Base-by-base conservation (phyloP, 1,140 invertebrate genomes). In the Euwallacea fornicatus region DNA sequence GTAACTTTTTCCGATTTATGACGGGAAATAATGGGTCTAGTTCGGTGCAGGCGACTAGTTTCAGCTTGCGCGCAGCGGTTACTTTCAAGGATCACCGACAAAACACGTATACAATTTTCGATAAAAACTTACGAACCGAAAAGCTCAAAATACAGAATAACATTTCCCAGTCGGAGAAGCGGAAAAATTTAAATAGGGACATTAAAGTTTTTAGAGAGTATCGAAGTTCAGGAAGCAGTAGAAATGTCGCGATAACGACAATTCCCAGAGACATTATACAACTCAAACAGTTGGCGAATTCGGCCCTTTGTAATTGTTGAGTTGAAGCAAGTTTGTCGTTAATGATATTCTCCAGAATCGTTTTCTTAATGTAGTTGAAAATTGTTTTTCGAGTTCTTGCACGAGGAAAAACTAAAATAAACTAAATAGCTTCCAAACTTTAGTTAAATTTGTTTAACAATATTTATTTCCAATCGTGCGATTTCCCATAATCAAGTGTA, bases 171-270 rank as follows among this genome's bases (percentile, higher is more conserved):
- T 13, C 9, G 46, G 46, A 10, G 13, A 50, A 50, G 46, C 46
- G 46, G 6, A 50, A 50, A 50, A 10, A 11, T 50, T 50, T 50
- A 50, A 50, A 50, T 50, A 50, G 46, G 46, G 46, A 50, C 46
- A 13, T 50, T 50, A 50, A 50, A 50, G 46, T 50, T 50, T 50
- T 50, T 50, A 50, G 13, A 6, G 46, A 50, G 13, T 50, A 11
- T 50, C 9, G 46, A 13, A 50, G 46, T 50, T 50, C 46, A 50
- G 46, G 7, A 6, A 13, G 46, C 9, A 50, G 46, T 50, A 13
- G 9, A 50, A 50, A 13, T 50, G 13, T 6, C 46, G 46, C 13
- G 46, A 50, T 50, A 50, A 50, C 13, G 46, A 13, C 9, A 50
- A 50, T 50, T 50, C 13, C 46, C 13, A 50, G 2, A 13, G 13